Evolutionary conservation across 2,113 vertebrate genomes (phyloP).

Genomic region (Perca fluviatilis): DNA sequence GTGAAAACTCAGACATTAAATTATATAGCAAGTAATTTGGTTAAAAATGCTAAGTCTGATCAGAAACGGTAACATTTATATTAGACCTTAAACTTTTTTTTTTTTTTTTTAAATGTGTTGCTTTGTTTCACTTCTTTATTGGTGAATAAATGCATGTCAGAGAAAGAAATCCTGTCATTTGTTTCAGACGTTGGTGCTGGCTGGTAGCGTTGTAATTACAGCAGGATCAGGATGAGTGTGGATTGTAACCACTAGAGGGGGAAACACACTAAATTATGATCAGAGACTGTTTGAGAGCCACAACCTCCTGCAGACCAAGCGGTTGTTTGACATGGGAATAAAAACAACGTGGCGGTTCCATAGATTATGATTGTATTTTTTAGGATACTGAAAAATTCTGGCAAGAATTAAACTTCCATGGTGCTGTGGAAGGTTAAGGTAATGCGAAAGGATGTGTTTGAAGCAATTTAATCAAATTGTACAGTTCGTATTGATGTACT

Average conservation of each 20-base stretch:
- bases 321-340: background rate
- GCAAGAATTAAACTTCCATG: background rate
- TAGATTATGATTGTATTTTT: slow-evolving; percentile 12
- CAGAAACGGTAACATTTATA: background rate
- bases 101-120: too few species aligned
- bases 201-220: background rate
- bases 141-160: background rate
- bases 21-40: background rate
- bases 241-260: slow-evolving; percentile 76
- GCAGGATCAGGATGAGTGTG: background rate
- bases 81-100: too few species aligned
- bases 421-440: background rate
- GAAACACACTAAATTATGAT: slow-evolving; percentile 42
- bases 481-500: background rate
- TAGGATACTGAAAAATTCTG: background rate
- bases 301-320: background rate
- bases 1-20: background rate
- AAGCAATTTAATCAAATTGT: background rate
- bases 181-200: background rate
- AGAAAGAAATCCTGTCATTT: background rate
- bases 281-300: background rate
- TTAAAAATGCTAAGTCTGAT: background rate
- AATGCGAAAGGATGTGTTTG: background rate
- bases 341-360: background rate
- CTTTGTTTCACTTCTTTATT: background rate